Base-by-base conservation (phyloP, 2,113 vertebrate species). In the Pongo abelii region DNA sequence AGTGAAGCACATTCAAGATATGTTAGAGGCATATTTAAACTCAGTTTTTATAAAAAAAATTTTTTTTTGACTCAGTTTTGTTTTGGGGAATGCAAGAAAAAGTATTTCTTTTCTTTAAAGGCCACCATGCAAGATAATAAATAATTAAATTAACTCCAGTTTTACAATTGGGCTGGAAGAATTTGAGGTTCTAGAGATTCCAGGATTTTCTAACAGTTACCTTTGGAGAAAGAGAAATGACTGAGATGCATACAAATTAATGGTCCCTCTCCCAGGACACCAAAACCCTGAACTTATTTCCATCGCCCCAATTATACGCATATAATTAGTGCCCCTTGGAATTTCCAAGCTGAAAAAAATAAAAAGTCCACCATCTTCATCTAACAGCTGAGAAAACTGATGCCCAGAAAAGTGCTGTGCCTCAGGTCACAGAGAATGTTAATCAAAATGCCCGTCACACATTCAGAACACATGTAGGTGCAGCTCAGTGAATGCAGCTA, bases 401-500 rank as follows among this genome's bases (percentile, higher is more conserved):
- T 18, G 32, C 8, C 23, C 67, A 46, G 55, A 46, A 61, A n/a
- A 8, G 22, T 2, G 17, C 48, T 38, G 1, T 25, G 50, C 43
- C 50, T 50, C 10, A 30, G 30, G 84, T n/a, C 25, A 75, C 17
- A 38, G 43, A 84, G 25, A 32, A 5, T 14, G 16, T 40, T 22
- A 38, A 9, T 10, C 30, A 20, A 35, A 55, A 25, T 16, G 6
- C 72, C n/a, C 12, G 10, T 0, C 6, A 23, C 3, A 17, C 4
- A 16, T 20, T 11, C 7, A 5, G 17, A 22, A 22, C 22, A 64
- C 9, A 25, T 2, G 8, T 0, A 5, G 32, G 8, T 0, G 25
- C 1, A 0, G 27, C 46, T 17, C 23, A 9, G 64, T 4, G 48
- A 75, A 22, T 0, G 35, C 1, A 4, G 57, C 40, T 32, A 0